A percentile compares a stretch with the other conserved stretches of the same genome.
Evolutionary conservation across 2,888 invertebrate genomes (phyloP).

Genomic region (Harpalus rufipes): DNA sequence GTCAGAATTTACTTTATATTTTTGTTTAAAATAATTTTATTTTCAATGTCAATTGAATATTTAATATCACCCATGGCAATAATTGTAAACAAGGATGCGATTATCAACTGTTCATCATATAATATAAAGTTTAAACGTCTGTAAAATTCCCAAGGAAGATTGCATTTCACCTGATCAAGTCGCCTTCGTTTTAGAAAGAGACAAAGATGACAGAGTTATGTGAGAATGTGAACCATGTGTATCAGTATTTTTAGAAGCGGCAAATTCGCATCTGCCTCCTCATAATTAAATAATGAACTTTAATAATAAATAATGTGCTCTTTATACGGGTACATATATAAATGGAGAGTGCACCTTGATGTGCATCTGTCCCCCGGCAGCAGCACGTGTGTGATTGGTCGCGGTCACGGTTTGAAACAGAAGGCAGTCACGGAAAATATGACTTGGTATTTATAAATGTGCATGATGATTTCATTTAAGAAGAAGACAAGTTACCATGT

Average conservation of each 20-base stretch:
- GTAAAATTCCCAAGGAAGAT: neutral
- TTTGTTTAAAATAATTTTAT: neutral
- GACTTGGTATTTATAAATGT: slow-evolving; percentile 5
- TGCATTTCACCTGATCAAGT: slow-evolving; percentile 7
- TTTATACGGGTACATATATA: neutral
- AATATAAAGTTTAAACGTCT: neutral
- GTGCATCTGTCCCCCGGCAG: neutral
- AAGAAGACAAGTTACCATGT: neutral
- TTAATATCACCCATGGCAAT: too few species aligned
- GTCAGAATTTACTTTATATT: too few species aligned
- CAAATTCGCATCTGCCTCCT: slow-evolving; percentile 10
- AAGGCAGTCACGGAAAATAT: neutral
- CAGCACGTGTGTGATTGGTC: neutral
- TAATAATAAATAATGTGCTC: neutral
- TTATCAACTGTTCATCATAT: neutral
- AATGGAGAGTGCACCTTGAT: neutral
- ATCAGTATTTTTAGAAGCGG: slow-evolving; percentile 13
- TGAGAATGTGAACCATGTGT: neutral
- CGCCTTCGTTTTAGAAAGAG: neutral
- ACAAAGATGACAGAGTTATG: neutral
- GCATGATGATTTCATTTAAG: neutral
- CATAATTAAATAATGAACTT: neutral
- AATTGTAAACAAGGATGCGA: too few species aligned
- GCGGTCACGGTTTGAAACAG: neutral
- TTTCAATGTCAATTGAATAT: neutral